Conservation (phyloP, 2,797 vertebrate species). For the Melanotaenia boesemani region DNA sequence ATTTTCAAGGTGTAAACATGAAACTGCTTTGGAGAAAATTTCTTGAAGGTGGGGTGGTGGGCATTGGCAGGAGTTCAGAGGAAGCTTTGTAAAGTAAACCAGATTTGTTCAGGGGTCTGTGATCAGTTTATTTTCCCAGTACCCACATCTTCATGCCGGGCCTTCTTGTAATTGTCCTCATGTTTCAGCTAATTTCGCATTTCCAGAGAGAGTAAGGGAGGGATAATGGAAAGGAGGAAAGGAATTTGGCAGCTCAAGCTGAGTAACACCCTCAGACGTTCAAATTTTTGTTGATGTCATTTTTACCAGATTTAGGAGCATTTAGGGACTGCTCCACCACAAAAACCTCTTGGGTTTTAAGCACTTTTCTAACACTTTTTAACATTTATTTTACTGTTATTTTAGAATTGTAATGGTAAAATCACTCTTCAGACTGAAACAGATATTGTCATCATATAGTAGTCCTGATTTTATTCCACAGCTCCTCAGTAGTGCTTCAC, state of each 20-base stretch:
- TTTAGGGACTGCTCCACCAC: slow-evolving; percentile 35
- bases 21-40: slow-evolving; percentile 76
- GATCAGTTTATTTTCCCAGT: slow-evolving; percentile 82
- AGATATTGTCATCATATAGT: not conserved
- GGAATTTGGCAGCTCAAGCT: slow-evolving; percentile 59
- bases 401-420: slow-evolving; percentile 7
- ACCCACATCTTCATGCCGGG: slow-evolving; percentile 65
- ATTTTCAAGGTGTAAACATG: slow-evolving; percentile 81
- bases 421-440: not conserved
- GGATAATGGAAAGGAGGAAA: slow-evolving; percentile 51
- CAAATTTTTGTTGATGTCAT: slow-evolving; percentile 64
- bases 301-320: slow-evolving; percentile 43
- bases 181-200: slow-evolving; percentile 84
- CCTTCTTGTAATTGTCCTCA: slow-evolving; percentile 80
- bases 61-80: slow-evolving; percentile 82
- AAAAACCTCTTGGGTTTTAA: slow-evolving; percentile 36
- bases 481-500: not conserved
- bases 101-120: slow-evolving; percentile 80
- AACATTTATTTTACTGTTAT: not conserved
- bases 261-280: slow-evolving; percentile 55
- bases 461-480: not conserved
- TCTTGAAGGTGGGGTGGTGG: slow-evolving; percentile 52
- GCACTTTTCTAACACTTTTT: slow-evolving; percentile 15
- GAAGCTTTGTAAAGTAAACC: slow-evolving; percentile 81
- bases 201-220: slow-evolving; percentile 69